phyloP scores from a whole-genome alignment of 2,888 invertebrate genomes.

The Fragum sueziense region DNA sequence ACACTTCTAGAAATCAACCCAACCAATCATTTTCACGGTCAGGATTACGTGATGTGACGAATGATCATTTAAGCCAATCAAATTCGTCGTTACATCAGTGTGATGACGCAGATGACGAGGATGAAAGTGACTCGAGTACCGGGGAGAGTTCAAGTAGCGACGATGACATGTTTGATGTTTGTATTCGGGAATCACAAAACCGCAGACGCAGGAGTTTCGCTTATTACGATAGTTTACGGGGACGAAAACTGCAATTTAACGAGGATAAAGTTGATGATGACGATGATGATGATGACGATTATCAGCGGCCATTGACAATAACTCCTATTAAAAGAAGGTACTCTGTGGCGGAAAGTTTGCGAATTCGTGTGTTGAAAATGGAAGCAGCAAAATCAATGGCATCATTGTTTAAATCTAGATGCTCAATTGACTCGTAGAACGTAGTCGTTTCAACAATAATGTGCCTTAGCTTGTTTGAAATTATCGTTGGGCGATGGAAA shows the following conservation, averaged over 20 bases:
- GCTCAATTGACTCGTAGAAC: not conserved
- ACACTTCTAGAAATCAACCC: not conserved
- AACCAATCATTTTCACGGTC: not conserved
- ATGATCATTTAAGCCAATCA: not conserved
- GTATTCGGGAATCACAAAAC: not conserved
- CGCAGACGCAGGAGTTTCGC: not conserved
- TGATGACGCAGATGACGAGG: constrained; percentile 14
- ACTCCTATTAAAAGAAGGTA: constrained; percentile 8
- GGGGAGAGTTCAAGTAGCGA: not conserved
- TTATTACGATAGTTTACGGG: not conserved
- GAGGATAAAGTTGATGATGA: constrained; percentile 26
- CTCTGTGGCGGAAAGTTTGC: not conserved
- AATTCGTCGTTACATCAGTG: not conserved
- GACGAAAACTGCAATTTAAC: not conserved
- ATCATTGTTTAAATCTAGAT: not conserved
- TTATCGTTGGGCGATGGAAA: no score
- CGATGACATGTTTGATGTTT: constrained; percentile 28
- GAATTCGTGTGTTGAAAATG: not conserved
- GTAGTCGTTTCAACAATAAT: no score
- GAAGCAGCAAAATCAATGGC: not conserved
- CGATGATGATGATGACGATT: not conserved
- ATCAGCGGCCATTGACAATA: not conserved
- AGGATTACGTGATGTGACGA: not conserved
- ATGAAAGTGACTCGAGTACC: constrained; percentile 4
- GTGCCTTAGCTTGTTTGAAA: no score